Evolutionary conservation across 2,888 invertebrate genomes (phyloP).

Genomic region (Brachyptera putata): DNA sequence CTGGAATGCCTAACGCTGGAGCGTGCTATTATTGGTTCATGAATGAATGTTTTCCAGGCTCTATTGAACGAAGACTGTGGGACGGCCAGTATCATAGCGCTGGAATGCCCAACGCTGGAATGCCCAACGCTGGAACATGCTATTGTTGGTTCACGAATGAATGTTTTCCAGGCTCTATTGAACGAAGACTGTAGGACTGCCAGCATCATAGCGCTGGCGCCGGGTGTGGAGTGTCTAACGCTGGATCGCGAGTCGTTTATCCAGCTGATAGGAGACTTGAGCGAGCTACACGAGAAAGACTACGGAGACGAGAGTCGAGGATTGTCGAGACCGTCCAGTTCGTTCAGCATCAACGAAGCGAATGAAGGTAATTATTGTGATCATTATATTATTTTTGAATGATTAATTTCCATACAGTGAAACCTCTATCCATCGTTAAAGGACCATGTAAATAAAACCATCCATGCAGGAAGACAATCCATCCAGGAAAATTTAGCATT

Average conservation of each 20-base stretch:
- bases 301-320: conserved; percentile 62
- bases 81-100: too few species aligned
- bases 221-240: conserved; percentile 62
- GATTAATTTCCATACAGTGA: not conserved
- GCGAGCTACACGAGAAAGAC: conserved; percentile 67
- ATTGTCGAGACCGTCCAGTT: conserved; percentile 45
- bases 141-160: too few species aligned
- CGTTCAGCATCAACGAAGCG: conserved; percentile 42
- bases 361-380: conserved; percentile 25
- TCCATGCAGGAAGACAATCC: too few species aligned
- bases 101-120: too few species aligned
- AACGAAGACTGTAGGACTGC: conserved; percentile 65
- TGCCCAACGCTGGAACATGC: too few species aligned
- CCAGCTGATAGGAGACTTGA: conserved; percentile 69
- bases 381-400: not conserved
- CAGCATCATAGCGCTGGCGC: conserved; percentile 58
- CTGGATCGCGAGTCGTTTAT: conserved; percentile 66
- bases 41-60: too few species aligned
- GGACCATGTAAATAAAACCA: too few species aligned
- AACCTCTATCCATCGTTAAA: too few species aligned
- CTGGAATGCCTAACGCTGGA: too few species aligned
- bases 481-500: too few species aligned
- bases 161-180: conserved; percentile 51
- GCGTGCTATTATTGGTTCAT: too few species aligned
- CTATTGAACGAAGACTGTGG: too few species aligned